Base-by-base conservation (phyloP, 2,888 invertebrate genomes). In the Arge pagana region DNA sequence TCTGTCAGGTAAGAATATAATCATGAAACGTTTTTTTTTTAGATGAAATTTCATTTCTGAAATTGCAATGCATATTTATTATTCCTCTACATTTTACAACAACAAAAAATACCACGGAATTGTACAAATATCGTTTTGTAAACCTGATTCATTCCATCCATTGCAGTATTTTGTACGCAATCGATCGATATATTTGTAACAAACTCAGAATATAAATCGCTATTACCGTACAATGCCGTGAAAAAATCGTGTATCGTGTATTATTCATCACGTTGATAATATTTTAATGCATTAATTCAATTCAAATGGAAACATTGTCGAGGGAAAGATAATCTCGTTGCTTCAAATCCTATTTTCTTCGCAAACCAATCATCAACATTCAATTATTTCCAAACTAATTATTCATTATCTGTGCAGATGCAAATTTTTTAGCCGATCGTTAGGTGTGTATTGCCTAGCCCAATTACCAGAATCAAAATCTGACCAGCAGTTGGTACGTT, bases 391-490 rank as follows among this genome's bases (percentile, higher is more conserved):
- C 5, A 11, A 3, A 13, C 23, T 37, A 37, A 37, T 19, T 10
- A 18, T 5, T 11, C 15, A 5, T 30, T 19, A 19, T 30, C 18
- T 42, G 13, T 41, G 8, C 54, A 79, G 79, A 53, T 78, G 77
- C 54, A 75, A 76, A 60, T 72, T 83, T 62, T 61, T 83, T 48
- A 81, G 81, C 58, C 76, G 80, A 52, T 80, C 81, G 4, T 60
- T 82, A 24, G 80, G 78, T 4, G 81, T 81, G 11, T 82, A 81
- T 61, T 74, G 82, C 35, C 68, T 82, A 53, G 81, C 82, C 13
- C 83, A 83, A 62, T 65, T 83, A 40, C 82, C 83, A 0, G 82
- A 82, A 57, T 77, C 78, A 50, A 81, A 78, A 63, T 77, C 76
- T 0, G 78, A 78, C 48, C 76, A 78, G 18, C 76, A 76, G 50